Percentiles rank a stretch among this genome's conserved stretches.
Conservation (phyloP, 1,140 invertebrate genomes). For the Nasonia vitripennis region DNA sequence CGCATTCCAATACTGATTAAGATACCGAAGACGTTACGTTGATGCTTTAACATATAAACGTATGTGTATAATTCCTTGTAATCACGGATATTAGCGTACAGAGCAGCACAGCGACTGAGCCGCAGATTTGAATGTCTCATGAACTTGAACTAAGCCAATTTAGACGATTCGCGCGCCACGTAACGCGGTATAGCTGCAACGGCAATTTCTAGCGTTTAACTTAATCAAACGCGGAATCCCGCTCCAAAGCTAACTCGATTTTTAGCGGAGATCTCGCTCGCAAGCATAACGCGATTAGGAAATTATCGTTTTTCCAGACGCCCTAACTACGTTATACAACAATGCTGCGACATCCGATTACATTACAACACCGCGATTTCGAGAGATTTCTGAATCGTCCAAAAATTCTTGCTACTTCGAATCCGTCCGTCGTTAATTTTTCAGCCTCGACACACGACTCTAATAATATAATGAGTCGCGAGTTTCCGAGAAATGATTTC, state of each 20-base stretch:
- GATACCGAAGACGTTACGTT: too few relatives aligned
- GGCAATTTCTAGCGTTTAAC: constrained; percentile 49
- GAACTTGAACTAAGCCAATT: constrained; percentile 40
- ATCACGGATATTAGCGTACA: not conserved
- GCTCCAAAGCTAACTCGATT: constrained; percentile 18
- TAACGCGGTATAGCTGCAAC: constrained; percentile 26
- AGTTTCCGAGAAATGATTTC: constrained; percentile 4
- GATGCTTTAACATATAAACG: too few relatives aligned
- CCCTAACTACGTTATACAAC: not conserved
- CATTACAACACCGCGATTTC: not conserved
- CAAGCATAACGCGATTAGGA: not conserved
- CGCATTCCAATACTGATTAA: too few relatives aligned
- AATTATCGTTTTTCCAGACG: constrained; percentile 21
- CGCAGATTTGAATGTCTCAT: constrained; percentile 34
- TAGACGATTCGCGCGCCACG: not conserved
- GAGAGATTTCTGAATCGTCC: not conserved
- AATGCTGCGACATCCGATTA: not conserved
- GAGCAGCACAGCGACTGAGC: not conserved
- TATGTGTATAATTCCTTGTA: too few relatives aligned
- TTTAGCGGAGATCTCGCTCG: too few relatives aligned
- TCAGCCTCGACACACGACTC: not conserved
- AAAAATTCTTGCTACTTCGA: not conserved
- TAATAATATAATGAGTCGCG: not conserved
- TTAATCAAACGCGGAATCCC: constrained; percentile 50
- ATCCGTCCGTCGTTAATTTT: not conserved